A percentile compares a stretch with the other conserved stretches of the same genome.
Conservation (phyloP, 2,797 vertebrate species). For the Crocodylus rhombifer region DNA sequence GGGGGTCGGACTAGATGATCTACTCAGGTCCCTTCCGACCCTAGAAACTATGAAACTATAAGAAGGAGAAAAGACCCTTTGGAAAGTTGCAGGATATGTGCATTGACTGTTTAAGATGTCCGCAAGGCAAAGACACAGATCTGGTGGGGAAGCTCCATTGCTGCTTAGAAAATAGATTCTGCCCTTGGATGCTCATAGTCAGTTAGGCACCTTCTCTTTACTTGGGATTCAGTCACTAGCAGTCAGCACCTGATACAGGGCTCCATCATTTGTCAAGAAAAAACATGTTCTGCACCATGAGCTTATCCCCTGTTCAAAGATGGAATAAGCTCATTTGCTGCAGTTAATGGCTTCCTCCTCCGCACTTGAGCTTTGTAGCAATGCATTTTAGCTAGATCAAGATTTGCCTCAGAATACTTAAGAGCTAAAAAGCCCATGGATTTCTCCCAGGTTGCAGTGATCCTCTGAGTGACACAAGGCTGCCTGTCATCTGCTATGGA, state of each 20-base stretch:
- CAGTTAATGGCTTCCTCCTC: neutral
- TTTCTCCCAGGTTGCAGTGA: too few relatives aligned
- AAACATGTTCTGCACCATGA: neutral
- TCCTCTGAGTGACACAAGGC: too few relatives aligned
- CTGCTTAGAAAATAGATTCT: neutral
- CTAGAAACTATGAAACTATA: too few relatives aligned
- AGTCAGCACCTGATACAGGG: neutral
- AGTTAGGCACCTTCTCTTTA: neutral
- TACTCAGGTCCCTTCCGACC: too few relatives aligned
- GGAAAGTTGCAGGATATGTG: neutral
- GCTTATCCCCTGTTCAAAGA: neutral
- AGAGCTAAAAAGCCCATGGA: neutral
- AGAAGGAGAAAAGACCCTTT: accelerated
- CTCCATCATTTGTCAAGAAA: neutral
- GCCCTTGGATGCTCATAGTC: neutral
- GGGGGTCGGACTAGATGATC: too few relatives aligned
- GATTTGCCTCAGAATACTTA: neutral
- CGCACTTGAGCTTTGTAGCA: neutral
- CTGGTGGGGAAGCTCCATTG: neutral
- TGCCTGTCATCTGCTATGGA: too few relatives aligned
- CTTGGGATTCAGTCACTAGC: neutral
- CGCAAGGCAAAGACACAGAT: neutral
- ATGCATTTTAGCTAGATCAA: neutral
- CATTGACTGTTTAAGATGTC: neutral
- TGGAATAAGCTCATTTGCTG: neutral